A percentile compares a stretch with the other conserved stretches of the same genome.
Conservation (phyloP, 1,140 invertebrate species). For the Campoletis sonorensis region DNA sequence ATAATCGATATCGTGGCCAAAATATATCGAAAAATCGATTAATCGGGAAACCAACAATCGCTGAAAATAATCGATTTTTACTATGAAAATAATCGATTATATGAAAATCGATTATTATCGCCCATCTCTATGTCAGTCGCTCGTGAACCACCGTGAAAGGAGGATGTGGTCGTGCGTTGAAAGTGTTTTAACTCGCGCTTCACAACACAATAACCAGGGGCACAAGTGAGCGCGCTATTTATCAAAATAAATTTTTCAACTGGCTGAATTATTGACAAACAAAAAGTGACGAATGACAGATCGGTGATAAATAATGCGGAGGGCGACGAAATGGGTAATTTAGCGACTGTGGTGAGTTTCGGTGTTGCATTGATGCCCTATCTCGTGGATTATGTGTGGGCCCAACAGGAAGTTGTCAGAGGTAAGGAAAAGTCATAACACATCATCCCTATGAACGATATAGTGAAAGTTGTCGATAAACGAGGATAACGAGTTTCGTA, state of each 20-base stretch:
- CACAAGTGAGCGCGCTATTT: background rate
- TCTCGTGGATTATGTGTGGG: constrained; percentile 69
- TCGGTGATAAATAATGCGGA: constrained; percentile 68
- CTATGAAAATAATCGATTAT: too few species aligned
- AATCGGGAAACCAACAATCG: too few species aligned
- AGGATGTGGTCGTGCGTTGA: too few species aligned
- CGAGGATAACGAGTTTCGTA: background rate
- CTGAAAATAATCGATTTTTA: too few species aligned
- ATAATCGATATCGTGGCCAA: too few species aligned
- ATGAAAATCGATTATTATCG: too few species aligned
- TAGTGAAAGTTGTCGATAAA: constrained; percentile 11
- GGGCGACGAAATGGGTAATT: constrained; percentile 69
- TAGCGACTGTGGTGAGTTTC: constrained; percentile 69
- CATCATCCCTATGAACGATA: background rate
- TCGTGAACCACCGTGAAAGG: too few species aligned
- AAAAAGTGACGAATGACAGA: constrained; percentile 29
- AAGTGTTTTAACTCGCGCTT: too few species aligned
- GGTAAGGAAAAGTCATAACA: constrained; percentile 57
- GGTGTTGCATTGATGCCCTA: constrained; percentile 66
- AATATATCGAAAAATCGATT: too few species aligned
- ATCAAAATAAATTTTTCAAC: background rate
- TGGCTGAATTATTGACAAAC: background rate
- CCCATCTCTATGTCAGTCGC: too few species aligned
- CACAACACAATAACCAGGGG: too few species aligned
- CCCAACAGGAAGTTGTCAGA: constrained; percentile 61